phyloP scores from a whole-genome alignment of 2,888 invertebrate species.

The Aproaerema taeniolella region DNA sequence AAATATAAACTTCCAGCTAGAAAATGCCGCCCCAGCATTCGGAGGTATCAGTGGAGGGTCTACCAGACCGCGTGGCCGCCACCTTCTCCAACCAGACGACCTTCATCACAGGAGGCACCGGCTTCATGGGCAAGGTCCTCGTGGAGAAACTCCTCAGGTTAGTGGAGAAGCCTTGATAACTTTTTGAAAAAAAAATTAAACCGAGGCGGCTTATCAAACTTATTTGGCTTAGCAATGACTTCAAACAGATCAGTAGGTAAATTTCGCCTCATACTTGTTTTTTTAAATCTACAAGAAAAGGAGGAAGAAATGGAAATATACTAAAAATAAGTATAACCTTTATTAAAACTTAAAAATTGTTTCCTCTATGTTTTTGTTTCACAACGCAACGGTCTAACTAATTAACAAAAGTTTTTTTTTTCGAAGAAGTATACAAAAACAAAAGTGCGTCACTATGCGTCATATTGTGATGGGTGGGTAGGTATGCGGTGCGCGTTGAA shows the following conservation, averaged over 20 bases:
- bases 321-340: not conserved
- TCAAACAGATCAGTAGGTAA: too few species aligned
- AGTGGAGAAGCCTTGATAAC: not conserved
- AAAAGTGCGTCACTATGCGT: too few species aligned
- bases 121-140: conserved; percentile 96
- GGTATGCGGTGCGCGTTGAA: too few species aligned
- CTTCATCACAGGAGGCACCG: conserved; percentile 94
- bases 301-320: not conserved
- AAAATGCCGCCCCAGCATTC: conserved; percentile 13
- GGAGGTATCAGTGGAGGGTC: conserved; percentile 44
- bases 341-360: not conserved
- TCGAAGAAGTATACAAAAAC: too few species aligned
- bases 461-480: too few species aligned
- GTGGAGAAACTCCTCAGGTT: conserved; percentile 93
- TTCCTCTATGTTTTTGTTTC: too few species aligned
- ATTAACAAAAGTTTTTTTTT: too few species aligned
- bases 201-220: not conserved
- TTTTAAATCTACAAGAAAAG: not conserved
- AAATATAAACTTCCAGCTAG: not conserved
- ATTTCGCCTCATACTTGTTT: not conserved
- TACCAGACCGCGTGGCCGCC: conserved; percentile 79
- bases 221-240: too few species aligned
- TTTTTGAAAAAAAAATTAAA: not conserved
- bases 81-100: conserved; percentile 71
- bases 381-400: too few species aligned